Percentiles rank a stretch among this genome's conserved stretches.
phyloP scores from a whole-genome alignment of 2,797 vertebrate genomes.

The Hypotaenidia philippensis region DNA sequence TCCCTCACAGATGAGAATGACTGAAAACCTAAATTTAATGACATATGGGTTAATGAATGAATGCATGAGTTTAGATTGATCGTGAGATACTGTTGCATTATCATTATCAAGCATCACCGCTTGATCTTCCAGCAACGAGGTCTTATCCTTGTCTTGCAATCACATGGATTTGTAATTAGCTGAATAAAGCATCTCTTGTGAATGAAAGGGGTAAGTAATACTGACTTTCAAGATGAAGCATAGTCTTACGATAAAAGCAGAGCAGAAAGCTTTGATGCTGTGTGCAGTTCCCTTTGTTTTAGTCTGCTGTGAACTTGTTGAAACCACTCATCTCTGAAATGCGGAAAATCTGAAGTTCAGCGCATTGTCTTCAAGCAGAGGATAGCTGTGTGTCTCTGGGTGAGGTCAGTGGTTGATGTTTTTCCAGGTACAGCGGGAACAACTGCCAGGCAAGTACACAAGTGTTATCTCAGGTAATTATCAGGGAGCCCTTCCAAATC shows the following conservation, averaged over 20 bases:
- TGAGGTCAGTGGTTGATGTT: not conserved
- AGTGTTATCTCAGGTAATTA: not conserved
- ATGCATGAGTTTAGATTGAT: not conserved
- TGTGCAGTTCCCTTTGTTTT: not conserved
- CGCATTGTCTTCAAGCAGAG: not conserved
- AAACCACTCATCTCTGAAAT: not conserved
- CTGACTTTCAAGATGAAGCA: not conserved
- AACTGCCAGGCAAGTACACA: not conserved
- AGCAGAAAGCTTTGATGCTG: not conserved
- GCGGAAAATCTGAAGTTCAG: not conserved
- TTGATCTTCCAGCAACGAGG: not conserved
- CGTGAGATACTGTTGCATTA: not conserved
- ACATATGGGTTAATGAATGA: not conserved
- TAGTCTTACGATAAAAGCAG: not conserved
- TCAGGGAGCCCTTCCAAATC: not conserved
- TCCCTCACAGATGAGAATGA: not conserved
- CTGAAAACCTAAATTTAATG: not conserved
- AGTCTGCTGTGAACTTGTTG: not conserved
- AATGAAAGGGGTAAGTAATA: not conserved
- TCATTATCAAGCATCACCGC: not conserved
- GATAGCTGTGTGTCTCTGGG: not conserved
- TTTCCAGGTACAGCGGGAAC: not conserved
- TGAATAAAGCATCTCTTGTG: not conserved
- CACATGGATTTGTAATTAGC: not conserved
- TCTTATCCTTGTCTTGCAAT: not conserved